These are phyloP conservation scores for Geophilus truncorum DNA, from an alignment of 2,888 invertebrate genomes.

Conservation along the genomic window DNA sequence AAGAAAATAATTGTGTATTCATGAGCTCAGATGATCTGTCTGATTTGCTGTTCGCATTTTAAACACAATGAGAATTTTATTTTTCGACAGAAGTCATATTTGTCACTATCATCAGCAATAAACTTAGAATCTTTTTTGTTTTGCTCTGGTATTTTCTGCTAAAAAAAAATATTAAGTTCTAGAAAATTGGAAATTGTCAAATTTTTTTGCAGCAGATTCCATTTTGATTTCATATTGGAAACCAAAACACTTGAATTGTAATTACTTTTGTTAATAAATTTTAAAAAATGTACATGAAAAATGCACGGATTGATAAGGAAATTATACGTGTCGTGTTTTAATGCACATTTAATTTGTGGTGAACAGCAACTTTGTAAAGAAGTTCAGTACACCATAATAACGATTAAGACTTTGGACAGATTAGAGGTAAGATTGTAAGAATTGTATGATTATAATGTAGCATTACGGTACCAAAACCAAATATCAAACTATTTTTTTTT, in stretches of 20 bases:
- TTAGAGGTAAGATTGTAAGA: no score
- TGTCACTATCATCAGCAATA: slow-evolving; percentile 30
- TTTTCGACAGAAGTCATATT: slow-evolving; percentile 22
- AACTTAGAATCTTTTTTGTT: slow-evolving; percentile 1
- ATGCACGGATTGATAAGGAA: no score
- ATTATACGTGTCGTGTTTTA: no score
- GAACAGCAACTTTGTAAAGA: no score
- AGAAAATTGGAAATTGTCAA: not conserved
- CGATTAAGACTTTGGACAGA: no score
- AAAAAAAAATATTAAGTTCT: not conserved
- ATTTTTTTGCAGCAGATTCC: not conserved
- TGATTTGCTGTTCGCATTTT: slow-evolving; percentile 22
- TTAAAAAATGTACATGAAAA: no score
- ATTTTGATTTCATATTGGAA: not conserved
- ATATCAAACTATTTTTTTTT: no score
- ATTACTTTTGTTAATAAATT: slow-evolving; percentile 11
- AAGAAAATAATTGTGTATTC: not conserved
- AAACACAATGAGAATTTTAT: slow-evolving; percentile 32
- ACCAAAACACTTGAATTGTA: not conserved
- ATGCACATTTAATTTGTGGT: no score
- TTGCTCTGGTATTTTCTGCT: not conserved
- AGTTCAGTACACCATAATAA: no score
- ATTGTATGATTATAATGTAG: no score
- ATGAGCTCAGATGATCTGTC: slow-evolving; percentile 6
- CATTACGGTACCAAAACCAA: no score